phyloP scores from a whole-genome alignment of 2,888 invertebrate species.

The Oscheius sp. region DNA sequence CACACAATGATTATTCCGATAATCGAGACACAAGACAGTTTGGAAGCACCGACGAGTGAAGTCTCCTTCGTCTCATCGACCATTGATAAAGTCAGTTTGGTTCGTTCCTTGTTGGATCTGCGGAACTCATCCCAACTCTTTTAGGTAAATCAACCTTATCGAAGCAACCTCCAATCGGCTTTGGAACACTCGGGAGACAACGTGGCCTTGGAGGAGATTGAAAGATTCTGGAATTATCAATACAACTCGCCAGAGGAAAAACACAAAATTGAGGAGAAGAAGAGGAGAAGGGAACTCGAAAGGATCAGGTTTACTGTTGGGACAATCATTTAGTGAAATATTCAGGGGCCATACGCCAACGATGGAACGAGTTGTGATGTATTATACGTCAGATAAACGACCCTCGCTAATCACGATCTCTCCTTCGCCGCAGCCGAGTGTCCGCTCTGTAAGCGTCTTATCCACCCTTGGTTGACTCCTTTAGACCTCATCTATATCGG shows the following conservation, averaged over 20 bases:
- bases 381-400: conserved; percentile 27
- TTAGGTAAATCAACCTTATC: conserved; percentile 21
- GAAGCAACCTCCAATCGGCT: conserved; percentile 20
- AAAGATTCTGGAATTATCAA: conserved; percentile 30
- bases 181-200: conserved; percentile 12
- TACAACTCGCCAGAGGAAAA: conserved; percentile 12
- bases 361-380: conserved; percentile 31
- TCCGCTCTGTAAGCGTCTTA: conserved; percentile 7
- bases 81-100: conserved; percentile 26
- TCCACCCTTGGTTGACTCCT: neutral
- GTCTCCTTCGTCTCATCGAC: conserved; percentile 23
- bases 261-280: conserved; percentile 4
- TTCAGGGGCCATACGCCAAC: conserved; percentile 31
- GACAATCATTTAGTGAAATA: neutral
- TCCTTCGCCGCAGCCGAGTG: conserved; percentile 12
- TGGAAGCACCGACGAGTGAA: conserved; percentile 16
- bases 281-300: conserved; percentile 2
- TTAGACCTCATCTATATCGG: conserved; percentile 9
- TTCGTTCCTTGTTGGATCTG: neutral
- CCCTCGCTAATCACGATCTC: conserved; percentile 18
- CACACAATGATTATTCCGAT: neutral
- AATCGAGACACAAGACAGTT: conserved; percentile 6
- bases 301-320: conserved; percentile 4
- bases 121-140: neutral
- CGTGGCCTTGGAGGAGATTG: conserved; percentile 10